Evolutionary conservation across 2,888 invertebrate genomes (phyloP), one percentile per base, ranked within the genome.

Genomic region (Zonitis immaculata): DNA sequence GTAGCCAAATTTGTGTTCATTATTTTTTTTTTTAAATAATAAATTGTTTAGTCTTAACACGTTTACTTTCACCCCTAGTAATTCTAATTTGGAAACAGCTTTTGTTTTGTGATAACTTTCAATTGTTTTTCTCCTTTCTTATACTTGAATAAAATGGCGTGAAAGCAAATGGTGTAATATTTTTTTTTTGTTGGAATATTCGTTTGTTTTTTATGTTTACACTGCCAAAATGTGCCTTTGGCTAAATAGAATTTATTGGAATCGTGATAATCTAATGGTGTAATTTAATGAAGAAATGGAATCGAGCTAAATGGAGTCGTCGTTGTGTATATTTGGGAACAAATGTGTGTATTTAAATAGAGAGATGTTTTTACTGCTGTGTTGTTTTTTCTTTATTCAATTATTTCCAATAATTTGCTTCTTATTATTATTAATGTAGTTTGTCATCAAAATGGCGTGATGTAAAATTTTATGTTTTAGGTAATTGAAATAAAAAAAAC

Each of bases 221-320:
- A 66, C 65, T 66, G 65, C 65, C 65, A 66, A 60, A 57, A 62
- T 64, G 65, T 66, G 65, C 65, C 65, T 66, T 66, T 60, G 63
- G 65, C 61, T 62, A 59, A 59, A 59, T 54, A 58, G 56, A 58
- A 56, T 59, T 56, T 35, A 35, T 35, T 35, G 35, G 56, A 60
- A 61, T 65, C 65, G 64, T 62, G 64, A 64, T 65, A 64, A 61
- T 55, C 53, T n/a, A n/a, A n/a, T 27, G 49, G 22, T 45, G 46
- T 56, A 46, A 51, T 60, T 58, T 58, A 60, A 56, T 52, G 52
- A 60, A 52, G 58, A 53, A 47, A 57, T 54, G 56, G n/a, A n/a
- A 56, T 59, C 55, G 60, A 55, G 9, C 16, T 14, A 11, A 16
- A 39, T 30, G 18, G 22, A 51, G 43, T 54, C 47, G 56, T 61